Conservation (phyloP, 2,113 vertebrate species). For the Thamnaconus septentrionalis region DNA sequence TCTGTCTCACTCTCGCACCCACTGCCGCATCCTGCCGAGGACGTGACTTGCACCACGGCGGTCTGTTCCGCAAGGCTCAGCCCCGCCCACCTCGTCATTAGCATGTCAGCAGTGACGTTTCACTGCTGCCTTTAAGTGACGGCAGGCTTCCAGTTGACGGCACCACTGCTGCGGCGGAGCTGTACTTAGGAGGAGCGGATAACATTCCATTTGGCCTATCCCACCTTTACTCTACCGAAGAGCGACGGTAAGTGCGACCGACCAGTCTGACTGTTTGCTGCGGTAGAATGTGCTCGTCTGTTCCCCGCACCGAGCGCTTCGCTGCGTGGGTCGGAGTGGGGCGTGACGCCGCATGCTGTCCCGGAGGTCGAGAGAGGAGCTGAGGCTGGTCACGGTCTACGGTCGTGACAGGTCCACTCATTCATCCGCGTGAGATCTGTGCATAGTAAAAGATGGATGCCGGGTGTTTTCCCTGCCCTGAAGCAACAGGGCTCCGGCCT, state of each 20-base stretch:
- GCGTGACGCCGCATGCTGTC: background rate
- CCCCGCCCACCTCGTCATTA: slow-evolving; percentile 11
- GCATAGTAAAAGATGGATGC: too few species aligned
- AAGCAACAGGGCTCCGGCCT: too few species aligned
- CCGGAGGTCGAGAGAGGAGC: background rate
- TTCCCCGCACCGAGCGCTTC: slow-evolving; percentile 1
- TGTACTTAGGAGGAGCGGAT: background rate
- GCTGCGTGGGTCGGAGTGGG: fast-evolving
- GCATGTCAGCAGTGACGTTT: slow-evolving; percentile 11
- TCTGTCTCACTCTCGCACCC: background rate
- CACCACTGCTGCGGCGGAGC: slow-evolving; percentile 51
- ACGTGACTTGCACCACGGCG: slow-evolving; percentile 69
- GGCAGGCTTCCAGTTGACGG: background rate
- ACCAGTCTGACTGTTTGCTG: too few species aligned
- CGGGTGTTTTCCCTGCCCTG: too few species aligned
- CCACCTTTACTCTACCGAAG: background rate
- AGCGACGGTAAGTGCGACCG: slow-evolving; percentile 36
- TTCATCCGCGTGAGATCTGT: background rate
- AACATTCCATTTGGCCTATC: slow-evolving; percentile 43
- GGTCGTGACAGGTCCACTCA: background rate
- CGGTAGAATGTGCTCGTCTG: too few species aligned
- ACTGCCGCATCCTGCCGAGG: slow-evolving; percentile 26
- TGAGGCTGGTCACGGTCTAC: too few species aligned
- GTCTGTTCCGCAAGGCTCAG: fast-evolving
- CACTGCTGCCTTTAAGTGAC: slow-evolving; percentile 53